A percentile compares a stretch with the other conserved stretches of the same genome.
Evolutionary conservation across 2,797 vertebrate species (phyloP).

Genomic region (Squalus acanthias): DNA sequence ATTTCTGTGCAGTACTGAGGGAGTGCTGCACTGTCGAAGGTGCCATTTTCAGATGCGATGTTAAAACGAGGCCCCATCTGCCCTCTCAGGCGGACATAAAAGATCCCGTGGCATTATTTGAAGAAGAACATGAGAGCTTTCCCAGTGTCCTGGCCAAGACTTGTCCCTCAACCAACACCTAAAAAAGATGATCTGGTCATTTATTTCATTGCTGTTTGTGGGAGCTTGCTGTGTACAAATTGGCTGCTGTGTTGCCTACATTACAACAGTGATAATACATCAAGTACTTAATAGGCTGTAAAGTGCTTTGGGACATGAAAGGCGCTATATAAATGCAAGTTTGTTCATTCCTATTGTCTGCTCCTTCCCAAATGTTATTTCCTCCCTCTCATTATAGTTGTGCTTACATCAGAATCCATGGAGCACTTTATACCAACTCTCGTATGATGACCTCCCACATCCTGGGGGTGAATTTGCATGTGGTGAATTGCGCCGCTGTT

Average conservation of each 20-base stretch:
- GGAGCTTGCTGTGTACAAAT: not conserved
- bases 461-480: not conserved
- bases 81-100: not conserved
- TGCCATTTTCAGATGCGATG: not conserved
- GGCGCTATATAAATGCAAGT: not conserved
- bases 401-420: not conserved
- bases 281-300: not conserved
- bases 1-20: not conserved
- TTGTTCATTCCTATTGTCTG: too few relatives aligned
- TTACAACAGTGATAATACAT: not conserved
- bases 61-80: not conserved
- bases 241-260: not conserved
- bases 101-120: not conserved
- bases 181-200: not conserved
- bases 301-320: not conserved
- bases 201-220: not conserved
- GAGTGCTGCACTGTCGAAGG: not conserved
- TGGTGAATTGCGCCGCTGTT: not conserved
- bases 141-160: not conserved
- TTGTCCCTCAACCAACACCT: not conserved
- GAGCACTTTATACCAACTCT: not conserved
- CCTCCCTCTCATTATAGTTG: not conserved
- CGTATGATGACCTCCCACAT: not conserved
- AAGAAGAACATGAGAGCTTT: not conserved
- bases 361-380: too few relatives aligned